Evolutionary conservation across 2,888 invertebrate species (phyloP), one percentile per base, ranked within the genome.

Genomic region (Nymphalis urticae): DNA sequence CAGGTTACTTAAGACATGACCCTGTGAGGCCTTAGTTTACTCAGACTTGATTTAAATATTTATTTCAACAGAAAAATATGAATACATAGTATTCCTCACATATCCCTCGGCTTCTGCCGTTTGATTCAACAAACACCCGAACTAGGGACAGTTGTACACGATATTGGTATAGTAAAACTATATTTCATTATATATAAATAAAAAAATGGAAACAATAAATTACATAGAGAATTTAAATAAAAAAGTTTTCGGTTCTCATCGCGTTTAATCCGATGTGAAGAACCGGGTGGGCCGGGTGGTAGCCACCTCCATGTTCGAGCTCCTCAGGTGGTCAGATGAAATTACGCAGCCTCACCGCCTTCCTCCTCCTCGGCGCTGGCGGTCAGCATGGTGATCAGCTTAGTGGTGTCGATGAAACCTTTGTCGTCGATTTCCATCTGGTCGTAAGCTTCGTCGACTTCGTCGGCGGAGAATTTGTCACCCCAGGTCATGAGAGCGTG

Each of bases 401-500:
- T 96, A 81, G 92, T 93, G 89, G 97, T 97, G 93, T 98, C 97
- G 88, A 98, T 97, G 94, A 95, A 95, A 87, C 97, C 97, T 85
- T 96, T 96, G 89, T 97, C 97, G 92, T 98, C 98, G 86, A 98
- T 97, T 72, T 96, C 96, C 95, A 98, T 97, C 93, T 97, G 96
- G 93, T 97, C 97, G 93, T 95, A 97, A 75, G 97, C 97, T 87
- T 98, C 97, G 89, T 97, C 97, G 83, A 97, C 96, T 89, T 98
- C 97, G 87, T 96, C 95, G 82, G 95, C 94, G 88, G 95, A 93
- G 95, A 98, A 98, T 93, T 97, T 98, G 87, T 98, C 98, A 79
- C 98, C 98, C 95, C 96, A 98, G 93, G 96, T 97, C 95, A 97
- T 96, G 87, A 98, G 95, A 80, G 97, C 96, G 92, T 97, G 97